These are phyloP conservation scores for Phaedon cochleariae DNA, from an alignment of 2,888 invertebrate genomes.

Conservation along the genomic window DNA sequence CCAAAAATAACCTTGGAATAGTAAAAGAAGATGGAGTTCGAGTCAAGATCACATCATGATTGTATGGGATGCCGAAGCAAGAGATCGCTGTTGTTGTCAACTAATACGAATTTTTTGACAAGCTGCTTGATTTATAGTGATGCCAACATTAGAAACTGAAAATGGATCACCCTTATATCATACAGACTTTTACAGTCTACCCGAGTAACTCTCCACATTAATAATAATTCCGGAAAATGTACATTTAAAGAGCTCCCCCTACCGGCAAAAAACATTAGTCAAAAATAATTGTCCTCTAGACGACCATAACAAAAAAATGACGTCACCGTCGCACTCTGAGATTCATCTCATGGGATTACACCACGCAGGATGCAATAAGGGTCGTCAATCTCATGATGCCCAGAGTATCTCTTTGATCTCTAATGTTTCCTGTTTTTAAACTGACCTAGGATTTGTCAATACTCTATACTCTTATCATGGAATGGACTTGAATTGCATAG, in stretches of 20 bases:
- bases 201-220: constrained; percentile 1
- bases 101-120: no score
- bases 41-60: no score
- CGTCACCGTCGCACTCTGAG: constrained; percentile 56
- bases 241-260: constrained; percentile 36
- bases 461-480: no score
- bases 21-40: no score
- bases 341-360: constrained; percentile 58
- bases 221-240: constrained; percentile 44
- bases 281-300: constrained; percentile 51
- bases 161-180: no score
- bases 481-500: no score
- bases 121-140: no score
- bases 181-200: neutral
- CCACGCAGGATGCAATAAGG: constrained; percentile 52
- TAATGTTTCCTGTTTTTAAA: neutral
- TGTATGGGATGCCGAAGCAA: no score
- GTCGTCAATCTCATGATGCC: neutral
- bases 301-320: constrained; percentile 45
- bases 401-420: neutral
- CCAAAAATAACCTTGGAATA: no score
- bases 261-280: constrained; percentile 47
- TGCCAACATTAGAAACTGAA: no score
- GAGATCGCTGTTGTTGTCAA: no score
- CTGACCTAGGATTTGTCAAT: no score